Conservation (phyloP, 2,797 vertebrate genomes). For the Centroberyx gerrardi region DNA sequence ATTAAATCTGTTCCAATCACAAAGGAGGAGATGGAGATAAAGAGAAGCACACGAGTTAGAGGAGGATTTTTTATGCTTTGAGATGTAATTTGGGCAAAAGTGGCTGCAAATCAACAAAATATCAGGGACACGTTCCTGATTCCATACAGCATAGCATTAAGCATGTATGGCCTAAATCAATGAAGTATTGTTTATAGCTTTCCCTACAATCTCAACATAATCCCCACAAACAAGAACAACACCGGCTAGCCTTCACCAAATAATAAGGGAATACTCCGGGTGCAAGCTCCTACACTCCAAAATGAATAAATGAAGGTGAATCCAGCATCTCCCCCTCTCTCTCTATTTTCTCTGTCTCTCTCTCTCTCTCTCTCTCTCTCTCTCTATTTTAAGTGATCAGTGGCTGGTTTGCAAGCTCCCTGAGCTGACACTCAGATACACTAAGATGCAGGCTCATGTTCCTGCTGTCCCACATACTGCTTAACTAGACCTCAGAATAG, state of each 20-base stretch:
- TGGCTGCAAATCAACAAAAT: too few species aligned
- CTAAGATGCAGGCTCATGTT: constrained; percentile 18
- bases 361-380: background rate
- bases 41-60: too few species aligned
- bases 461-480: constrained; percentile 43
- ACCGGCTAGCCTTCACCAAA: background rate
- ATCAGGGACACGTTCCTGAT: background rate
- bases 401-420: constrained; percentile 32
- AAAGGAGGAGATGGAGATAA: too few species aligned
- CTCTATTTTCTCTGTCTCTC: background rate
- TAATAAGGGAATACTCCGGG: background rate
- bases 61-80: too few species aligned
- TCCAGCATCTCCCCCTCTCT: background rate
- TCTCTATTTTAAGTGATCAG: constrained; percentile 29
- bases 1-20: too few species aligned
- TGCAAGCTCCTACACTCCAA: background rate
- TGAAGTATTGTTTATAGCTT: background rate
- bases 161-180: background rate
- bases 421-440: constrained; percentile 28
- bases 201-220: background rate
- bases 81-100: too few species aligned
- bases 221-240: background rate
- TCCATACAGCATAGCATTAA: background rate
- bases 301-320: background rate
- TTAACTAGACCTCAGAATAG: constrained; percentile 51